Conservation (phyloP, 2,888 invertebrate species). For the Epirrita christyi region DNA sequence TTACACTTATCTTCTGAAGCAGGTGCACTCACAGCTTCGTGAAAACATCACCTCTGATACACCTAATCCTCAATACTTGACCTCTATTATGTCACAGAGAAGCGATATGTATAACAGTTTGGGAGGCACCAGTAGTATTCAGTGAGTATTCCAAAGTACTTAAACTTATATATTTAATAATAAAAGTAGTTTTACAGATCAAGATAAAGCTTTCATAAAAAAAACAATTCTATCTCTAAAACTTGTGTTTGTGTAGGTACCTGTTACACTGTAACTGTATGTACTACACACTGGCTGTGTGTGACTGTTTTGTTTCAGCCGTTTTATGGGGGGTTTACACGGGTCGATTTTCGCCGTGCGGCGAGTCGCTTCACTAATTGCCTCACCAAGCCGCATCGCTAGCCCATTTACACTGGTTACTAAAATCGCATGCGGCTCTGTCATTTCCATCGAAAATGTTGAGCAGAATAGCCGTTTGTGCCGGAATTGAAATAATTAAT, state of each 20-base stretch:
- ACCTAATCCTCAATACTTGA: constrained; percentile 35
- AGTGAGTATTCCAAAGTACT: constrained; percentile 16
- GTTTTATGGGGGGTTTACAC: constrained; percentile 38
- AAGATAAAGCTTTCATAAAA: no score
- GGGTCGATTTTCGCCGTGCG: constrained; percentile 55
- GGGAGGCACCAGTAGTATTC: not conserved
- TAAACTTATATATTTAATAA: no score
- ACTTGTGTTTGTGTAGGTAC: no score
- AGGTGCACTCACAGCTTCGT: constrained; percentile 44
- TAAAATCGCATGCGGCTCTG: constrained; percentile 53
- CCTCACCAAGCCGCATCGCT: constrained; percentile 47
- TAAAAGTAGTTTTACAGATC: no score
- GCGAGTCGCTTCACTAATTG: constrained; percentile 42
- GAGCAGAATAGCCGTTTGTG: not conserved
- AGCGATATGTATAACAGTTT: constrained; percentile 22
- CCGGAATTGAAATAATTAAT: not conserved
- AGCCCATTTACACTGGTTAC: constrained; percentile 51
- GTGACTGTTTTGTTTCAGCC: no score
- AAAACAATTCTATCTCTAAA: no score
- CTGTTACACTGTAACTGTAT: no score
- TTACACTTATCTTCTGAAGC: constrained; percentile 53
- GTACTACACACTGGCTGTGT: no score
- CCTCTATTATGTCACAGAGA: constrained; percentile 35
- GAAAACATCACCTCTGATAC: constrained; percentile 38
- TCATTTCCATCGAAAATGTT: constrained; percentile 38